Conservation (phyloP, 2,797 vertebrate genomes). For the Acipenser ruthenus region DNA sequence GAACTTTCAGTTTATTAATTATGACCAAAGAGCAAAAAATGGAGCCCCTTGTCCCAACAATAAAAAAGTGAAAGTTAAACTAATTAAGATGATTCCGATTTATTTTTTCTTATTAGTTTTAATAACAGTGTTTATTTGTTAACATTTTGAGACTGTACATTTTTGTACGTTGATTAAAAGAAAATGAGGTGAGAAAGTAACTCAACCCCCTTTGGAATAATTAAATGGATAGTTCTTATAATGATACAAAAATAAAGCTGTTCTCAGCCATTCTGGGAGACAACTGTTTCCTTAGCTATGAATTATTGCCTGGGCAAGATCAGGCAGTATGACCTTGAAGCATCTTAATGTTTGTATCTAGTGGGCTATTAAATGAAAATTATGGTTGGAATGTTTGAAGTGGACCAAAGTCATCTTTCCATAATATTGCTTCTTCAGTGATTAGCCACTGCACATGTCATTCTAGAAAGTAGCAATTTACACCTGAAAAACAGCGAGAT, state of each 20-base stretch:
- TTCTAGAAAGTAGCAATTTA: conserved; percentile 3
- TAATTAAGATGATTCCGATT: too few species aligned
- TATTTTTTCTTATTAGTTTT: too few species aligned
- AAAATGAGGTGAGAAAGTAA: too few species aligned
- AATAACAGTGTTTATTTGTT: too few species aligned
- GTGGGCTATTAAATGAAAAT: conserved; percentile 47
- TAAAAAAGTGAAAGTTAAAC: too few species aligned
- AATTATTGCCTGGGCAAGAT: conserved; percentile 24
- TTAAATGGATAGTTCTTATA: conserved; percentile 10
- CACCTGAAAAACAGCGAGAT: neutral
- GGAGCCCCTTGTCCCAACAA: too few species aligned
- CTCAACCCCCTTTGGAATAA: neutral
- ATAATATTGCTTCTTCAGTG: conserved; percentile 31
- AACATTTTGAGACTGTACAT: too few species aligned
- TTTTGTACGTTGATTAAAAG: too few species aligned
- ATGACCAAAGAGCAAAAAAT: too few species aligned
- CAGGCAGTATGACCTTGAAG: conserved; percentile 38
- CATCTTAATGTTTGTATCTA: conserved; percentile 37
- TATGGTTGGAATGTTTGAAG: conserved; percentile 32
- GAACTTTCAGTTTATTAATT: too few species aligned
- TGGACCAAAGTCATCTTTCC: conserved; percentile 27
- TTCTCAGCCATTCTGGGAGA: conserved; percentile 6
- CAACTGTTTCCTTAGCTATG: conserved; percentile 1
- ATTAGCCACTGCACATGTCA: neutral
- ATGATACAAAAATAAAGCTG: conserved; percentile 5